Percentiles rank a stretch among this genome's conserved stretches.
Conservation (phyloP, 1,140 invertebrate species). For the Cotesia chilonis region DNA sequence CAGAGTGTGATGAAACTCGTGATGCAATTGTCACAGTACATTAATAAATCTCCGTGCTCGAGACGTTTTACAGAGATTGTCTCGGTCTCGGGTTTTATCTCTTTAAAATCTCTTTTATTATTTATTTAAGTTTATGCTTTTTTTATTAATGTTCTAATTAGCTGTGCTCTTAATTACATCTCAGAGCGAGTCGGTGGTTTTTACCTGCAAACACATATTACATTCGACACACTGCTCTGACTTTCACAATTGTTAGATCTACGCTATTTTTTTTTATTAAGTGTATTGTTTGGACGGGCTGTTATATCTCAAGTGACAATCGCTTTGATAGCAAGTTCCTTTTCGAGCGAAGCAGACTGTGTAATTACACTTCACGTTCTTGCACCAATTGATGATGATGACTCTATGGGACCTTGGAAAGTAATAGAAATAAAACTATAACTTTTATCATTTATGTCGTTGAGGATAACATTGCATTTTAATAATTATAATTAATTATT, state of each 20-base stretch:
- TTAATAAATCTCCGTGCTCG: background rate
- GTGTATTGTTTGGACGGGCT: background rate
- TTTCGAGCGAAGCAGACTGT: conserved; percentile 61
- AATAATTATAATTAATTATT: no score
- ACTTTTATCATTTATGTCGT: no score
- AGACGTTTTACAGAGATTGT: background rate
- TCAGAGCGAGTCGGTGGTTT: background rate
- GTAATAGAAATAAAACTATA: background rate
- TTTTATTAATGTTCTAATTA: background rate
- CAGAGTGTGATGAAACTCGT: background rate
- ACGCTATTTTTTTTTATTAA: conserved; percentile 1
- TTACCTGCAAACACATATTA: background rate
- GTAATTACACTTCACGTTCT: conserved; percentile 49
- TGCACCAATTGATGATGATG: conserved; percentile 20
- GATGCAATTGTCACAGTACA: background rate
- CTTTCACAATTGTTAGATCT: conserved; percentile 24
- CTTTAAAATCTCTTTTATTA: background rate
- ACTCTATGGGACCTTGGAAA: conserved; percentile 19
- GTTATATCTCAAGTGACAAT: conserved; percentile 44
- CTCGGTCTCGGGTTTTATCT: background rate
- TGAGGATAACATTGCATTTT: no score
- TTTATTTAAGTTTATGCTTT: background rate
- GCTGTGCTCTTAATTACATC: background rate
- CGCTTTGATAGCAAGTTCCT: conserved; percentile 51
- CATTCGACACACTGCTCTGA: conserved; percentile 14